Evolutionary conservation across 53 echinoderm and acorn worm species (phyloP).

Genomic region (Hippasteria phrygiana): DNA sequence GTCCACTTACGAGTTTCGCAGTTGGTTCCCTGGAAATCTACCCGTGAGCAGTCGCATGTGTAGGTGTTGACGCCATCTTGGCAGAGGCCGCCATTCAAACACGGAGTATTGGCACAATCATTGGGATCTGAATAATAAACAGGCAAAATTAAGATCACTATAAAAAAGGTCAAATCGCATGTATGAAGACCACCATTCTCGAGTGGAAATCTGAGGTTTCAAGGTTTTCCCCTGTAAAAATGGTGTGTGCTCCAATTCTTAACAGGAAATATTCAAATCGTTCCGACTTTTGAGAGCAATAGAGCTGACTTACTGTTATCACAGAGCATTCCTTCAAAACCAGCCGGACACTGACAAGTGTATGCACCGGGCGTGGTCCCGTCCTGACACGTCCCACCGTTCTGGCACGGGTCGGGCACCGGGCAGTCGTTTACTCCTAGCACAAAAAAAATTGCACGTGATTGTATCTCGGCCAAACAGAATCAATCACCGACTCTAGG

Average conservation of each 20-base stretch:
- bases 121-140: conserved; percentile 4
- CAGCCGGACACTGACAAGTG: conserved; percentile 43
- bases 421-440: conserved; percentile 33
- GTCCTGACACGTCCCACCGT: conserved; percentile 57
- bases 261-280: not conserved
- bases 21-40: conserved; percentile 6
- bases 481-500: no score
- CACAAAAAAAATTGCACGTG: not conserved
- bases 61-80: not conserved
- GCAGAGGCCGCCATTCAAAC: conserved; percentile 39
- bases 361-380: not conserved
- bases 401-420: conserved; percentile 44
- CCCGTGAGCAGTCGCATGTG: conserved; percentile 26
- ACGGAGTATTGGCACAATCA: conserved; percentile 11
- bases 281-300: not conserved
- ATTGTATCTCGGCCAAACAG: no score
- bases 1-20: conserved; percentile 37
- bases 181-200: not conserved
- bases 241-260: not conserved
- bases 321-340: conserved; percentile 50
- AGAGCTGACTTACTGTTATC: conserved; percentile 41
- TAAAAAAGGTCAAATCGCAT: not conserved
- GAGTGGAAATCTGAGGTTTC: not conserved
- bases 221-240: no score
- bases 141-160: not conserved